Conservation (phyloP, 2,113 vertebrate species). For the mouse (Mus musculus) region GRCm39 chr8:123275501-123276000, state of each 20-base stretch:
- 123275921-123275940: not conserved
- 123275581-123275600: constrained; percentile 10
- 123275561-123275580: not conserved
- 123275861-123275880: not conserved
- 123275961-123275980: not conserved
- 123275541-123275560: not conserved
- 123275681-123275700: no score
- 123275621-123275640: not conserved
- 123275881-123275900: not conserved
- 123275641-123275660: constrained; percentile 9
- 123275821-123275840: not conserved
- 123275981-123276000: not conserved
- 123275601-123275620: not conserved
- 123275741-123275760: not conserved
- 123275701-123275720: not conserved
- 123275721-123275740: not conserved
- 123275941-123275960: constrained; percentile 11
- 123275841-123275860: not conserved
- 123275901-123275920: not conserved
- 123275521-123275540: not conserved
- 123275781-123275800: not conserved
- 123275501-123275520: not conserved
- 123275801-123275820: not conserved
- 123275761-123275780: not conserved
- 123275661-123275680: not conserved